Conservation (phyloP, 2,888 invertebrate genomes). For the Polymixis lichenea region DNA sequence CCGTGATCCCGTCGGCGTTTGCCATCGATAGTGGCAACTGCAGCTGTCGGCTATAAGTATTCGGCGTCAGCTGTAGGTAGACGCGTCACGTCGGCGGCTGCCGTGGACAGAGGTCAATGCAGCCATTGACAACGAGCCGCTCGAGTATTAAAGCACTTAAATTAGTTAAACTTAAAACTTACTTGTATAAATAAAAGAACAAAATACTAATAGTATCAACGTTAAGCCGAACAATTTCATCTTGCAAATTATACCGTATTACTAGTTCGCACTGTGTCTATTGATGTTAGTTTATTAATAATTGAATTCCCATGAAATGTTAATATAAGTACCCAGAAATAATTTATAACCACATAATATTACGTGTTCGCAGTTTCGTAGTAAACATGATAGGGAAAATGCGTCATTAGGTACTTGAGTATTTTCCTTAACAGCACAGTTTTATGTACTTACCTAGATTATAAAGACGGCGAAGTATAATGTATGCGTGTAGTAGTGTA, state of each 20-base stretch:
- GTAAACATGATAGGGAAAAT: background rate
- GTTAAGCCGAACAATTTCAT: background rate
- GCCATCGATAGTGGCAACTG: no score
- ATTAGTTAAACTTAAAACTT: background rate
- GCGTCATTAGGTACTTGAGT: background rate
- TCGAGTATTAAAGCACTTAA: background rate
- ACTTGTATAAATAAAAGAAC: background rate
- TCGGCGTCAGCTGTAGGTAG: no score
- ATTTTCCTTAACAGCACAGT: no score
- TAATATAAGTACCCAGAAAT: background rate
- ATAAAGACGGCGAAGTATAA: no score
- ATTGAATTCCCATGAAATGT: background rate
- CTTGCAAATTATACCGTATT: background rate
- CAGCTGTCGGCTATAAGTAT: no score
- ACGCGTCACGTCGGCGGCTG: no score
- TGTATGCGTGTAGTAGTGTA: no score
- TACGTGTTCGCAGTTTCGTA: background rate
- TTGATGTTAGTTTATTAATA: background rate
- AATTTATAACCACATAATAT: background rate
- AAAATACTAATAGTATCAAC: background rate
- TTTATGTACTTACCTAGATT: no score
- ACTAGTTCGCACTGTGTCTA: background rate
- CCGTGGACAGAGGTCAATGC: background rate
- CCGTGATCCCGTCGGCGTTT: no score
- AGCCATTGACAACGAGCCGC: background rate